Percentiles rank a stretch among this genome's conserved stretches.
phyloP scores from a whole-genome alignment of 2,797 vertebrate genomes.

The Etheostoma nigrum region DNA sequence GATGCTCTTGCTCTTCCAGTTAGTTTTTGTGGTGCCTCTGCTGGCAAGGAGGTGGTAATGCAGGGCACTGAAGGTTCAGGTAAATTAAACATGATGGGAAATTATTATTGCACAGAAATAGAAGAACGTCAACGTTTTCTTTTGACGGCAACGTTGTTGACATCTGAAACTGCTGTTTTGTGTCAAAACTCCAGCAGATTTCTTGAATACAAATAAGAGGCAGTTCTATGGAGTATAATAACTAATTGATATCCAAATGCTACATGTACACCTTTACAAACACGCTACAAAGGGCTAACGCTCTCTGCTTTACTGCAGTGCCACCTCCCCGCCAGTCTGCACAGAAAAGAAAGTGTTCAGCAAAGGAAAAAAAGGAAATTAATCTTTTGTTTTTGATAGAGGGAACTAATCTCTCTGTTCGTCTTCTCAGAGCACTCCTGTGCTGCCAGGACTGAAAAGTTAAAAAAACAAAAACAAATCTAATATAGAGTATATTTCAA shows the following conservation, averaged over 20 bases:
- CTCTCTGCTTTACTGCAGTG: not conserved
- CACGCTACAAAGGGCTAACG: not conserved
- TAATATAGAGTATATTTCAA: not conserved
- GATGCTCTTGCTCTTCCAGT: not conserved
- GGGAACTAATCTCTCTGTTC: not conserved
- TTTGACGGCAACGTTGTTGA: not conserved
- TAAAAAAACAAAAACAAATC: not conserved
- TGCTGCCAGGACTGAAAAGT: not conserved
- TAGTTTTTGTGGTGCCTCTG: slow-evolving; percentile 32
- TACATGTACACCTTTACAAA: not conserved
- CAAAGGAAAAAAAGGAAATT: not conserved
- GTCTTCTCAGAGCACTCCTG: not conserved
- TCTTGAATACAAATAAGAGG: not conserved
- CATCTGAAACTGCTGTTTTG: slow-evolving; percentile 1
- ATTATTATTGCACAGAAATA: not conserved
- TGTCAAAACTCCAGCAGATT: not conserved
- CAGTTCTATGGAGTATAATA: not conserved
- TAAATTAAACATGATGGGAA: too few relatives aligned
- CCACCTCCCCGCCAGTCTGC: slow-evolving; percentile 35
- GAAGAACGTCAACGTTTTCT: not conserved
- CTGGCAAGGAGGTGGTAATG: slow-evolving; percentile 56
- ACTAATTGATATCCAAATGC: not conserved
- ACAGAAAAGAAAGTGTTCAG: not conserved
- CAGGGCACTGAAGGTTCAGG: not conserved
- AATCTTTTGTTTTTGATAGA: not conserved